phyloP scores from a whole-genome alignment of 1,140 invertebrate species.

The Mesaphorura yosii region DNA sequence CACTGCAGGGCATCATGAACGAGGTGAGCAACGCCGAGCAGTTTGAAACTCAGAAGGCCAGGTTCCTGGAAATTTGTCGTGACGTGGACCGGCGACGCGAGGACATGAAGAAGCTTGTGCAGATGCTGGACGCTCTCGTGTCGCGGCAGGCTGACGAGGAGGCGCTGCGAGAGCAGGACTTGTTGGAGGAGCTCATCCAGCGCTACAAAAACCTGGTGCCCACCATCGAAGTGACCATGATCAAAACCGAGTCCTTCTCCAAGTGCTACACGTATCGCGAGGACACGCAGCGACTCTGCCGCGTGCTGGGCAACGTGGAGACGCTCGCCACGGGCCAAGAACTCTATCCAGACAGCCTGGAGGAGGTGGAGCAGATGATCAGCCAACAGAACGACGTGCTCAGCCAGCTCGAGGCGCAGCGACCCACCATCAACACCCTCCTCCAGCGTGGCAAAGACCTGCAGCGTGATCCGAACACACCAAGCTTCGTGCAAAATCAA shows the following conservation, averaged over 20 bases:
- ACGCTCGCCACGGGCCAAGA: constrained; percentile 47
- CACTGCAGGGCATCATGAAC: constrained; percentile 65
- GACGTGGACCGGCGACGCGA: constrained; percentile 79
- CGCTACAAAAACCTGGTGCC: constrained; percentile 84
- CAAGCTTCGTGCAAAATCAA: constrained; percentile 69
- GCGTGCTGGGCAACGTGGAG: constrained; percentile 53
- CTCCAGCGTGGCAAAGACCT: constrained; percentile 81
- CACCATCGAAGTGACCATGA: constrained; percentile 79
- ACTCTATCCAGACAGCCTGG: constrained; percentile 54
- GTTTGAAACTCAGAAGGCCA: constrained; percentile 72
- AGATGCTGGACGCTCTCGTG: constrained; percentile 72
- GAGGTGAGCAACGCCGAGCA: constrained; percentile 74
- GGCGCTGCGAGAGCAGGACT: constrained; percentile 60
- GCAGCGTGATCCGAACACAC: constrained; percentile 68
- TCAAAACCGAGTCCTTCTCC: constrained; percentile 79
- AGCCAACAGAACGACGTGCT: constrained; percentile 66
- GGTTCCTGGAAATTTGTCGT: constrained; percentile 80
- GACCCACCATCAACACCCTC: constrained; percentile 75
- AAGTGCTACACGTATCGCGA: constrained; percentile 83
- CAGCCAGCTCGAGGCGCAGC: constrained; percentile 69
- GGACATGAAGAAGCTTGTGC: constrained; percentile 88
- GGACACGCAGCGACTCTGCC: constrained; percentile 72
- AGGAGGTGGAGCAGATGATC: constrained; percentile 60
- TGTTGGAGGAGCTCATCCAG: constrained; percentile 66
- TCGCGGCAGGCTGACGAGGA: constrained; percentile 68